Conservation (phyloP, 2,113 vertebrate species). For the Lepidothrix coronata region DNA sequence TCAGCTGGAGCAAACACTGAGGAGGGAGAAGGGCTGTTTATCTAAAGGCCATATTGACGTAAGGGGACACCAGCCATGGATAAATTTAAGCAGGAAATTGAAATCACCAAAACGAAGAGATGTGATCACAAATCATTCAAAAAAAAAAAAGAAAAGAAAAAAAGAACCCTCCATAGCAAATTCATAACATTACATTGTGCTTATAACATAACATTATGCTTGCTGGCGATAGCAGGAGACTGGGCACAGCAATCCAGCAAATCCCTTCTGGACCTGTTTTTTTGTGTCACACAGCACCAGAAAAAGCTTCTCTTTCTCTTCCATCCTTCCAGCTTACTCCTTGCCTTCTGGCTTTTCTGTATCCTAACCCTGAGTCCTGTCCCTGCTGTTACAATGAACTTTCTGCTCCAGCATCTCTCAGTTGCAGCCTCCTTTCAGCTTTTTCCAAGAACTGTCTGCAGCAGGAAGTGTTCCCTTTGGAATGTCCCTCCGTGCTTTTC, state of each 20-base stretch:
- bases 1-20: not conserved
- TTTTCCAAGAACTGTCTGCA: not conserved
- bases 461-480: fast-evolving
- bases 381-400: not conserved
- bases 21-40: not conserved
- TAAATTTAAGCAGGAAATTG: conserved; percentile 27
- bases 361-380: not conserved
- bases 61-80: not conserved
- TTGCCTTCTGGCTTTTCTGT: not conserved
- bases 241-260: not conserved
- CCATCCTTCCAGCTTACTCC: not conserved
- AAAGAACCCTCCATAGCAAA: not conserved
- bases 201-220: not conserved
- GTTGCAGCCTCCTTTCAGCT: not conserved
- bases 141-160: too few relatives aligned
- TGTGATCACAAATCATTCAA: not conserved
- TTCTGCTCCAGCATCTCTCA: not conserved
- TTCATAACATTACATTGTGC: not conserved
- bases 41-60: not conserved
- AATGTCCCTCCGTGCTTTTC: not conserved
- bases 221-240: not conserved
- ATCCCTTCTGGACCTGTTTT: not conserved
- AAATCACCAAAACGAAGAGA: not conserved
- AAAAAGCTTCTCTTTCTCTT: not conserved
- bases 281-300: not conserved